These are phyloP conservation scores for Pseudachorutes palmiensis DNA, from an alignment of 1,140 invertebrate species.

Conservation along the genomic window DNA sequence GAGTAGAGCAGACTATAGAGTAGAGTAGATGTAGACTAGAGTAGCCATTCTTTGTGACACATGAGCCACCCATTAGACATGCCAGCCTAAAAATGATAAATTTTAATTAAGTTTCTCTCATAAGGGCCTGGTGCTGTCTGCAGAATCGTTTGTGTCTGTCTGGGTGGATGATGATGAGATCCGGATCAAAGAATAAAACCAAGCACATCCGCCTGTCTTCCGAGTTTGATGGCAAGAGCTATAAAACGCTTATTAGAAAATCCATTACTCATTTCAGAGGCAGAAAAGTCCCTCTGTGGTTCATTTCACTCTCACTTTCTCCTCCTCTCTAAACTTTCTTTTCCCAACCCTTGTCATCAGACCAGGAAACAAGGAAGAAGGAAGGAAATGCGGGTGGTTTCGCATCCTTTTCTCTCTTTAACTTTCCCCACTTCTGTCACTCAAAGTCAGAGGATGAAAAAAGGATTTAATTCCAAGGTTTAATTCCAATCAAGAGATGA, in stretches of 20 bases:
- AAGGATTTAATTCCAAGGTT: too few relatives aligned
- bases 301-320: too few relatives aligned
- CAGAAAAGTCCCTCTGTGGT: background rate
- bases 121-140: background rate
- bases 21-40: background rate
- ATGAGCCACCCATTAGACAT: too few relatives aligned
- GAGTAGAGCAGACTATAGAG: too few relatives aligned
- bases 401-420: background rate
- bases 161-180: too few relatives aligned
- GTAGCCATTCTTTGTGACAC: background rate
- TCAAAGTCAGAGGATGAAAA: background rate
- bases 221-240: background rate
- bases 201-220: background rate
- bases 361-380: too few relatives aligned
- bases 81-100: background rate
- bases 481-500: too few relatives aligned
- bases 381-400: background rate
- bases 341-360: too few relatives aligned
- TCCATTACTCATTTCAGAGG: constrained; percentile 12
- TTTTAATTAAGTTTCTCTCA: background rate
- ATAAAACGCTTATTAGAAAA: constrained; percentile 18
- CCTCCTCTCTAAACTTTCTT: too few relatives aligned
- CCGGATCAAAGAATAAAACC: background rate
- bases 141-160: too few relatives aligned
- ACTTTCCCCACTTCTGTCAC: background rate